phyloP scores from a whole-genome alignment of 2,888 invertebrate genomes.

The Pterostichus madidus region DNA sequence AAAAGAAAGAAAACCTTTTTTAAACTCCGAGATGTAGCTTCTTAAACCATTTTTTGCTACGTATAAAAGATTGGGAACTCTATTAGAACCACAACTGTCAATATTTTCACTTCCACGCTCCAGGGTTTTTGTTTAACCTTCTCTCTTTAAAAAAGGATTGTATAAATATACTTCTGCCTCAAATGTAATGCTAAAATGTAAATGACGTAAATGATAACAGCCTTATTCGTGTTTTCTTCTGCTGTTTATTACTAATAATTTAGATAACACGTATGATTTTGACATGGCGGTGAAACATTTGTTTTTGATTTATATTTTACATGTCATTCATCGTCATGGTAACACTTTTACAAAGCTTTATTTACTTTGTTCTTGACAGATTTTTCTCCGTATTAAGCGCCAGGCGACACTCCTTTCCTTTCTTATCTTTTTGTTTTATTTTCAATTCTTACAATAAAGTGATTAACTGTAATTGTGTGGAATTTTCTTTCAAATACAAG shows the following conservation, averaged over 20 bases:
- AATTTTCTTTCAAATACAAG: too few species aligned
- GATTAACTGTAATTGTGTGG: too few species aligned
- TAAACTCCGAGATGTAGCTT: conserved; percentile 49
- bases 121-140: conserved; percentile 41
- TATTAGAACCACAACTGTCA: conserved; percentile 43
- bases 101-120: conserved; percentile 35
- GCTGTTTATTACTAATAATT: conserved; percentile 63
- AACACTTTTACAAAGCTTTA: not conserved
- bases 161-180: not conserved
- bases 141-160: conserved; percentile 10
- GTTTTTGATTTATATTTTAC: conserved; percentile 25
- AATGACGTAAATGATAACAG: not conserved
- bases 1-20: conserved; percentile 50
- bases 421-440: too few species aligned
- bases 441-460: too few species aligned
- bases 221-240: conserved; percentile 21
- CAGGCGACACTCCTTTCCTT: too few species aligned
- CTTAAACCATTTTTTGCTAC: conserved; percentile 56
- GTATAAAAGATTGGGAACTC: conserved; percentile 50
- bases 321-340: conserved; percentile 14
- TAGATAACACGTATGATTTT: conserved; percentile 55
- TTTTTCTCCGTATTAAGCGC: too few species aligned
- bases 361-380: too few species aligned
- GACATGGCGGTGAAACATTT: conserved; percentile 59
- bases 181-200: not conserved